These are phyloP conservation scores for Ophion slaviceki DNA, from an alignment of 2,888 invertebrate species.

Conservation along the genomic window DNA sequence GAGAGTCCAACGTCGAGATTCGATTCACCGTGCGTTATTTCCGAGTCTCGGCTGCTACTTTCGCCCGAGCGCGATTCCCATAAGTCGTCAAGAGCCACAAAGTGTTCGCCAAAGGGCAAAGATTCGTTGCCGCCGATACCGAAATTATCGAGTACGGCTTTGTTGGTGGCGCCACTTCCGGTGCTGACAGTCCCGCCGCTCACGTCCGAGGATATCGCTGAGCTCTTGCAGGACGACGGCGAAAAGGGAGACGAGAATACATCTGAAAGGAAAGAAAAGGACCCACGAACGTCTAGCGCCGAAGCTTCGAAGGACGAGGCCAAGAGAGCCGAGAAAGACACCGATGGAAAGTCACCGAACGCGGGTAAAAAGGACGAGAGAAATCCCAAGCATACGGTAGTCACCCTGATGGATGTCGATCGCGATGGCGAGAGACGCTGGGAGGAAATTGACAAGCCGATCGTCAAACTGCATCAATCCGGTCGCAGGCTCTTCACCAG, in stretches of 20 bases:
- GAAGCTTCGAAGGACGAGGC: conserved; percentile 38
- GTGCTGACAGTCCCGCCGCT: conserved; percentile 78
- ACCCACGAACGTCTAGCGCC: neutral
- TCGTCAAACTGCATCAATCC: conserved; percentile 70
- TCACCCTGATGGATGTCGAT: conserved; percentile 67
- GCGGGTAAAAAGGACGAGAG: conserved; percentile 61
- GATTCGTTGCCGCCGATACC: conserved; percentile 50
- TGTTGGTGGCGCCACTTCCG: conserved; percentile 76
- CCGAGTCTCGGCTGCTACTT: conserved; percentile 69
- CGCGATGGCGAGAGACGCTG: conserved; percentile 72
- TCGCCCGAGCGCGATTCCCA: conserved; percentile 74
- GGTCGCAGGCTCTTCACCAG: conserved; percentile 48
- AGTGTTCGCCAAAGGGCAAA: conserved; percentile 69
- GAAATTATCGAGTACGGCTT: conserved; percentile 68
- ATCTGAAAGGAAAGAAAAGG: conserved; percentile 35
- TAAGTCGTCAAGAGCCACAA: conserved; percentile 62
- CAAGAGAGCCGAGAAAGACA: conserved; percentile 53
- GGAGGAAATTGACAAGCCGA: conserved; percentile 77
- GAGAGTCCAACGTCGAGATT: conserved; percentile 50
- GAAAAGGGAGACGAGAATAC: conserved; percentile 70
- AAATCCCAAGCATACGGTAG: conserved; percentile 36
- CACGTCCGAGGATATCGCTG: conserved; percentile 79
- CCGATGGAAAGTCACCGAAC: conserved; percentile 30
- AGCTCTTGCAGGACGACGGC: conserved; percentile 82
- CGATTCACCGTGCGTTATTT: conserved; percentile 65